Conservation (phyloP, 1,140 invertebrate species). For the Papilio helenus region DNA sequence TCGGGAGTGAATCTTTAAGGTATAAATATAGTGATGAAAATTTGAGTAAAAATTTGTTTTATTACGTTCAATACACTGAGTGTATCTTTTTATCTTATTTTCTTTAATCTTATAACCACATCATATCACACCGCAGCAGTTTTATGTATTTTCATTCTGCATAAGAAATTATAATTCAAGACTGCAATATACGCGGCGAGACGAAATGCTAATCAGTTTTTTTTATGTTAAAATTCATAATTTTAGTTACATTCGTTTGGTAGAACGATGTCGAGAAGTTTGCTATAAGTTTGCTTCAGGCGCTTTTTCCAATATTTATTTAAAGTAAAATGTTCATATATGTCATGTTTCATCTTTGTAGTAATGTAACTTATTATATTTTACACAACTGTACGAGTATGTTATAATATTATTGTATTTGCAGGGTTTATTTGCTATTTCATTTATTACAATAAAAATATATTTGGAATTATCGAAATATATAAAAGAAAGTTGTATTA, state of each 20-base stretch:
- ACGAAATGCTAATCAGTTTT: background rate
- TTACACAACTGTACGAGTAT: background rate
- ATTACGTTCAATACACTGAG: too few species aligned
- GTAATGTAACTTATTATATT: background rate
- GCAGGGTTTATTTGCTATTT: too few species aligned
- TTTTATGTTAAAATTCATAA: constrained; percentile 10
- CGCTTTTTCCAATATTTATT: constrained; percentile 5
- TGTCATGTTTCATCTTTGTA: background rate
- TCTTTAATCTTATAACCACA: too few species aligned
- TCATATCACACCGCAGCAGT: background rate
- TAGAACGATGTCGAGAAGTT: background rate
- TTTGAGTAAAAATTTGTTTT: too few species aligned
- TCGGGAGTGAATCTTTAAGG: too few species aligned
- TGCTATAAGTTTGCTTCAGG: background rate
- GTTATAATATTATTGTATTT: too few species aligned
- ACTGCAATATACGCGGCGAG: background rate
- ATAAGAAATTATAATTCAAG: background rate
- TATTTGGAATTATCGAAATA: too few species aligned
- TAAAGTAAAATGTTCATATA: background rate
- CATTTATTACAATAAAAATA: background rate
- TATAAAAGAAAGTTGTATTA: too few species aligned
- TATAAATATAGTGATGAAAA: too few species aligned
- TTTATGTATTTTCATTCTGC: constrained; percentile 27
- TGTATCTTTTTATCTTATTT: too few species aligned
- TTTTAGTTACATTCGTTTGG: background rate